These are phyloP conservation scores for Lycia hirtaria DNA, from an alignment of 2,888 invertebrate species.

Conservation along the genomic window DNA sequence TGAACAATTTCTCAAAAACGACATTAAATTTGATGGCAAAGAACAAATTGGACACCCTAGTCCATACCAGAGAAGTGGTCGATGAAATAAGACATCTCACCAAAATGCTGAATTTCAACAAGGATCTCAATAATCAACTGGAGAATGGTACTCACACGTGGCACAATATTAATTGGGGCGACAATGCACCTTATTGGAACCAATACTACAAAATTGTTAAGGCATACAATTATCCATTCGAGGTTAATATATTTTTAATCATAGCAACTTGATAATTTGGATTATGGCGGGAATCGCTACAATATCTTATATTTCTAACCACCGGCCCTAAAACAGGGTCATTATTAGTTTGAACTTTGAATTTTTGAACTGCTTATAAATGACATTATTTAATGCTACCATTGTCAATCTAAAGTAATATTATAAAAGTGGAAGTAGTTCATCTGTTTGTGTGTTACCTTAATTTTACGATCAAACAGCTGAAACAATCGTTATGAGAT, in stretches of 20 bases:
- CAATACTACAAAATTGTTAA: slow-evolving; percentile 73
- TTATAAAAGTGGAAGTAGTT: no score
- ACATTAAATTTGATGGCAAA: slow-evolving; percentile 70
- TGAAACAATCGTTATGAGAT: no score
- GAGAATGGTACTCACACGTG: slow-evolving; percentile 52
- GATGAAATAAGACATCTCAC: slow-evolving; percentile 69
- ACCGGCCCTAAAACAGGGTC: no score
- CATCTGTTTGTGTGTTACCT: no score
- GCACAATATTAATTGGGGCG: slow-evolving; percentile 78
- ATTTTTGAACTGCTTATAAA: no score
- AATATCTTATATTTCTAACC: no score
- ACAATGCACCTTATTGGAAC: slow-evolving; percentile 80
- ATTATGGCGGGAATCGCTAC: no score
- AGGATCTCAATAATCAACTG: slow-evolving; percentile 39
- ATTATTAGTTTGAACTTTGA: no score
- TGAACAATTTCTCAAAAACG: slow-evolving; percentile 73
- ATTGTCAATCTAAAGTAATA: no score
- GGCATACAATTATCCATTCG: slow-evolving; percentile 73
- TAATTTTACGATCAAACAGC: no score
- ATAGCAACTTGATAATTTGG: no score
- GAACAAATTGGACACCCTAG: slow-evolving; percentile 61
- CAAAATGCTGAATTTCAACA: slow-evolving; percentile 68
- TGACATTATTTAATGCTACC: no score
- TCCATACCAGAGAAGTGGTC: slow-evolving; percentile 68
- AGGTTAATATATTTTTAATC: slow-evolving; percentile 59